Evolutionary conservation across 2,888 invertebrate genomes (phyloP).

Genomic region (Tipula confusa): DNA sequence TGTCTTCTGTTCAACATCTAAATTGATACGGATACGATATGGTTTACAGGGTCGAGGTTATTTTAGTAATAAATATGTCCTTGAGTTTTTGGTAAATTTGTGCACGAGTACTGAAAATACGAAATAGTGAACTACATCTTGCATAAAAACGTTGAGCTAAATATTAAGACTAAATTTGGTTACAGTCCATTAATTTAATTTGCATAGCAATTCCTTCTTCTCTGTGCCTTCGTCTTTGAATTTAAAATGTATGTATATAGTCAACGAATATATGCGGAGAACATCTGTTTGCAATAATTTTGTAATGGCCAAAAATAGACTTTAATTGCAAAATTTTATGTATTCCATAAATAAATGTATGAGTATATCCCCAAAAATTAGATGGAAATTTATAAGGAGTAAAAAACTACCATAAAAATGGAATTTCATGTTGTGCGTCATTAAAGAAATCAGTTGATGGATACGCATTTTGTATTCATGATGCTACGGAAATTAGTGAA

Average conservation of each 20-base stretch:
- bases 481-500: neutral
- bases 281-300: neutral
- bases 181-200: constrained; percentile 6
- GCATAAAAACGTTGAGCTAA: neutral
- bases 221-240: neutral
- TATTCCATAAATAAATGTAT: neutral
- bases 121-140: neutral
- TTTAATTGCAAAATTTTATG: constrained; percentile 12
- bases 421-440: neutral
- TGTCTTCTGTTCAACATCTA: neutral
- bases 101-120: neutral
- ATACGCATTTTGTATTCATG: neutral
- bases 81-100: neutral
- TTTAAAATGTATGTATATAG: neutral
- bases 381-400: neutral
- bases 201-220: neutral
- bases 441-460: neutral
- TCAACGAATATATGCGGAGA: neutral
- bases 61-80: neutral
- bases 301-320: neutral
- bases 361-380: neutral
- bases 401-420: neutral
- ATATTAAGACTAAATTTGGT: no score
- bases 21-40: neutral
- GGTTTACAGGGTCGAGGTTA: neutral